Base-by-base conservation (phyloP, 2,797 vertebrate genomes). In the Hozukius guyotensis region DNA sequence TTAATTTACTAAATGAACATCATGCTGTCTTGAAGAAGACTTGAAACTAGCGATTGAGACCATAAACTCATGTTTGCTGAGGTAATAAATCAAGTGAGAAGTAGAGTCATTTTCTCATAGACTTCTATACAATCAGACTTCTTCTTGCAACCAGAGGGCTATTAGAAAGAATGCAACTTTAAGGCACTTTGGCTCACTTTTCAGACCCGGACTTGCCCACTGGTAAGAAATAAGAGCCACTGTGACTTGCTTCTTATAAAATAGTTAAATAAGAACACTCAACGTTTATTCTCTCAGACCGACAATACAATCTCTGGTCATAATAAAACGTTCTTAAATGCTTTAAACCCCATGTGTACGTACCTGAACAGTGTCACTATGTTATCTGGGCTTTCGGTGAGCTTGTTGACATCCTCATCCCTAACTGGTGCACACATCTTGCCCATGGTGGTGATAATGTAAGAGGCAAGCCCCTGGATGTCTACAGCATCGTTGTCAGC, bases 381-480 rank as follows among this genome's bases (percentile, higher is more conserved):
- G 82, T 97, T 95, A 34, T 94, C 93, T 7, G 96, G 73, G 85
- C 53, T 95, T 75, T 96, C 94, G 70, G 94, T 96, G 66, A 99
- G 93, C 81, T 97, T 97, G 89, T 95, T 96, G 82, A 99, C 95
- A 14, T 98, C 97, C 0, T 96, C 92, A 42, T 99, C 97, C 67
- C 98, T 94, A 77, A 96, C 61, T 0, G 97, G 98, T 14, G 97
- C 97, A 79, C 98, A 99, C 52, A 99, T 46, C 85, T 98, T 99
- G 61, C 95, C 97, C 98, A 99, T 99, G 11, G 96, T 97, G 81
- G 89, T 96, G 88, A 99, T 97, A 66, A 99, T 94, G 29, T 97
- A 99, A 68, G 93, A 95, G 84, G 97, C 97, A 42, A 99, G 94
- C 12, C 97, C 97, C 38, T 96, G 96, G 90, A 99, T 97, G 89